Evolutionary conservation across 2,113 vertebrate species (phyloP).

Genomic region (Chionis minor): DNA sequence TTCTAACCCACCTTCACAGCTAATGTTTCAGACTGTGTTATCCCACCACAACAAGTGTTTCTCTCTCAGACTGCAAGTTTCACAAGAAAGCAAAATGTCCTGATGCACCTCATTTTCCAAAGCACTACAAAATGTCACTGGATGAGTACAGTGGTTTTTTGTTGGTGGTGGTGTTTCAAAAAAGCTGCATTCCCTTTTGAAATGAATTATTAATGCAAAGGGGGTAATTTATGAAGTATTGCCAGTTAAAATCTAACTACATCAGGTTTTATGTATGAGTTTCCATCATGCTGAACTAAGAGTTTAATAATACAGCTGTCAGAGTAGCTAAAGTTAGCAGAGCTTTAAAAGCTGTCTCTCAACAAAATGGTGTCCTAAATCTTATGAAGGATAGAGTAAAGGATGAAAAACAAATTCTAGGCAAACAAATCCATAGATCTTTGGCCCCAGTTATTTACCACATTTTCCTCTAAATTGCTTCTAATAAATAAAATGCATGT

Average conservation of each 20-base stretch:
- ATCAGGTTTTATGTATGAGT: not conserved
- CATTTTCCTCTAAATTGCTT: not conserved
- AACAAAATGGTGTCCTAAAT: not conserved
- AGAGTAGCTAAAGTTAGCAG: slow-evolving; percentile 22
- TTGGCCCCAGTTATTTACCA: not conserved
- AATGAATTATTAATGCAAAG: slow-evolving; percentile 19
- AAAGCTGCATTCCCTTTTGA: not conserved
- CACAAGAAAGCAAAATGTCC: not conserved
- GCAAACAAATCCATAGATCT: not conserved
- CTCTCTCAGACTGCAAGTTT: not conserved
- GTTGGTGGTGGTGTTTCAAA: not conserved
- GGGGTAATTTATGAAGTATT: slow-evolving; percentile 10
- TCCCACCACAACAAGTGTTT: not conserved
- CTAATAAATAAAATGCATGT: not conserved
- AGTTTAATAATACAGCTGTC: slow-evolving; percentile 54
- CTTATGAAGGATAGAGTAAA: not conserved
- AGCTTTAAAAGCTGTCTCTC: slow-evolving; percentile 2
- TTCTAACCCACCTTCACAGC: not conserved
- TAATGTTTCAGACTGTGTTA: not conserved
- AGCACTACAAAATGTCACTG: not conserved
- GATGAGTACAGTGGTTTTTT: not conserved
- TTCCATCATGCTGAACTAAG: slow-evolving; percentile 25
- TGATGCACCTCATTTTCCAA: not conserved
- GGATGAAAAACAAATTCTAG: not conserved
- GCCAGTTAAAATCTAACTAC: not conserved